Percentiles rank a stretch among this genome's conserved stretches.
Evolutionary conservation across 1,140 invertebrate genomes (phyloP).

Genomic region (Brachionus rubens): DNA sequence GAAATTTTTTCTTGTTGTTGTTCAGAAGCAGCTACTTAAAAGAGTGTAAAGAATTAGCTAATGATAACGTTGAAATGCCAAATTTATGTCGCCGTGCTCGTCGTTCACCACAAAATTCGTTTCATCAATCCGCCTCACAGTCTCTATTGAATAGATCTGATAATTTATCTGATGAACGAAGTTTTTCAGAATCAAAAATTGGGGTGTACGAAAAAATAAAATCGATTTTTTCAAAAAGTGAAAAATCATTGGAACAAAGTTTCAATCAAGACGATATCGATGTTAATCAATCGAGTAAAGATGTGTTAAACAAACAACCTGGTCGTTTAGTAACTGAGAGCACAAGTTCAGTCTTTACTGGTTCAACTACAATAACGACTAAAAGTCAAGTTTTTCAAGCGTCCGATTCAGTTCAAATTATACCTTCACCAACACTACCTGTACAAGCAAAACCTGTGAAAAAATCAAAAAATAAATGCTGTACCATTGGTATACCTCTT

Average conservation of each 20-base stretch:
- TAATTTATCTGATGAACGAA: background rate
- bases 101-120: constrained; percentile 23
- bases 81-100: constrained; percentile 33
- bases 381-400: too few relatives aligned
- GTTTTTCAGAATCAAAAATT: background rate
- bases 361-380: too few relatives aligned
- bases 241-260: too few relatives aligned
- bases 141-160: background rate
- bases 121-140: background rate
- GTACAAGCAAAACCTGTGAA: too few relatives aligned
- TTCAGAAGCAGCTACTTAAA: constrained; percentile 40
- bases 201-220: too few relatives aligned
- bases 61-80: constrained; percentile 37
- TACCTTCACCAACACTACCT: background rate
- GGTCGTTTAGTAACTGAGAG: too few relatives aligned
- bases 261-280: too few relatives aligned
- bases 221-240: too few relatives aligned
- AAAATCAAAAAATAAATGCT: background rate
- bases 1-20: background rate
- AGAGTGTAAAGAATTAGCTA: constrained; percentile 23
- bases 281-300: too few relatives aligned
- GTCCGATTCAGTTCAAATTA: background rate
- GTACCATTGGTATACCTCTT: background rate
- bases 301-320: too few relatives aligned
- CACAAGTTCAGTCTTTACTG: too few relatives aligned